These are phyloP conservation scores for Chaetodon trifascialis DNA, from an alignment of 2,113 vertebrate species.

Conservation along the genomic window DNA sequence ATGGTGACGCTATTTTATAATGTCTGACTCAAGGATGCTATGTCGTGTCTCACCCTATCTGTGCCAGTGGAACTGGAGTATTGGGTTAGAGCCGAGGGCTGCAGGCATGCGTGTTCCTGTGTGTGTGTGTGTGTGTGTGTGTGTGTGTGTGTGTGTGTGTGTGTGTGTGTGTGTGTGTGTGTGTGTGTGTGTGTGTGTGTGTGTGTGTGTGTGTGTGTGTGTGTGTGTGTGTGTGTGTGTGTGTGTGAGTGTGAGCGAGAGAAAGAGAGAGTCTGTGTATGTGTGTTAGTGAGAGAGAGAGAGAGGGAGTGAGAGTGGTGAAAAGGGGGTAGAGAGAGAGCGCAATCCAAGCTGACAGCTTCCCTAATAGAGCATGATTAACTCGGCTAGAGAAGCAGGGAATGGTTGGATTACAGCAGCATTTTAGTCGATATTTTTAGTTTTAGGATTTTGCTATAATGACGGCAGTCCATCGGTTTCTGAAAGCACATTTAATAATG, in stretches of 20 bases:
- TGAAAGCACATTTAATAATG: slow-evolving; percentile 36
- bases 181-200: slow-evolving; percentile 28
- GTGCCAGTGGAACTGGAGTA: slow-evolving; percentile 76
- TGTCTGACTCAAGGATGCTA: slow-evolving; percentile 53
- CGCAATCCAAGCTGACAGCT: slow-evolving; percentile 69
- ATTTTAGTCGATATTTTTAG: slow-evolving; percentile 40
- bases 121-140: slow-evolving; percentile 25
- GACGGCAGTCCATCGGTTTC: slow-evolving; percentile 33
- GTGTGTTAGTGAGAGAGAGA: neutral
- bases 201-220: slow-evolving; percentile 32
- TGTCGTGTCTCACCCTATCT: slow-evolving; percentile 53
- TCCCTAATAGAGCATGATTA: slow-evolving; percentile 76
- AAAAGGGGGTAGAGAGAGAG: slow-evolving; percentile 57
- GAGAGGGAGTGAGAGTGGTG: neutral
- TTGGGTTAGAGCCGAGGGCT: slow-evolving; percentile 54
- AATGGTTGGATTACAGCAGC: slow-evolving; percentile 46
- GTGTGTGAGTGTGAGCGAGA: neutral
- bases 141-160: neutral
- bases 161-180: neutral
- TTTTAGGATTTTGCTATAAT: slow-evolving; percentile 38
- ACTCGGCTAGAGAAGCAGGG: slow-evolving; percentile 60
- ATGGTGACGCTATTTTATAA: slow-evolving; percentile 66
- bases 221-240: slow-evolving; percentile 29
- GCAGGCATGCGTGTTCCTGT: slow-evolving; percentile 41
- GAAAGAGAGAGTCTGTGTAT: neutral